Percentiles rank a stretch among this genome's conserved stretches.
phyloP scores from a whole-genome alignment of 2,888 invertebrate genomes.

The Caenorhabditis sp. region DNA sequence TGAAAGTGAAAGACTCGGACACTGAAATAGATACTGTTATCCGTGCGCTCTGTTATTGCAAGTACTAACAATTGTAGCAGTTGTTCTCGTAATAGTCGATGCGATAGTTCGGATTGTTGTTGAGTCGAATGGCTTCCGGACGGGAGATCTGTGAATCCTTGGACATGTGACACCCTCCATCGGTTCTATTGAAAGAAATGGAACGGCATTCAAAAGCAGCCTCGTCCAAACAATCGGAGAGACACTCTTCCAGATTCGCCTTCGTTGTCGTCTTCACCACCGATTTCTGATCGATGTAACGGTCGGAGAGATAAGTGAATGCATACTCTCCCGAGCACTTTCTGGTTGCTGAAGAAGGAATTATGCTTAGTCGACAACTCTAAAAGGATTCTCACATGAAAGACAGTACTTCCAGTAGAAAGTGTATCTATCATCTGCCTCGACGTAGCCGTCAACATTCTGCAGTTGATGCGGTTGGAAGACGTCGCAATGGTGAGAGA shows the following conservation, averaged over 20 bases:
- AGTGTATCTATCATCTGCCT: conserved; percentile 78
- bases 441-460: conserved; percentile 78
- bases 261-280: conserved; percentile 62
- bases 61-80: conserved; percentile 77
- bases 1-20: conserved; percentile 77
- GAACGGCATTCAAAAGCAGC: conserved; percentile 74
- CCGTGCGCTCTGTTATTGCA: neutral
- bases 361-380: neutral
- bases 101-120: conserved; percentile 79
- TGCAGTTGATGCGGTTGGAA: conserved; percentile 75
- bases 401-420: conserved; percentile 79
- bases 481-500: conserved; percentile 78
- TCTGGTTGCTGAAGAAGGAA: conserved; percentile 70
- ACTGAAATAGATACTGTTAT: conserved; percentile 60
- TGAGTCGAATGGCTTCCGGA: conserved; percentile 75
- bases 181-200: conserved; percentile 78
- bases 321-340: conserved; percentile 77
- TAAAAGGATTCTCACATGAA: conserved; percentile 58
- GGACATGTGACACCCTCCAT: conserved; percentile 77
- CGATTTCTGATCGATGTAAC: conserved; percentile 76
- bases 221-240: conserved; percentile 76
- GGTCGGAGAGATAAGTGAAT: conserved; percentile 78
- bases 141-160: conserved; percentile 78
- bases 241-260: conserved; percentile 75
- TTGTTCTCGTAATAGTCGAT: conserved; percentile 79